phyloP scores from a whole-genome alignment of 1,140 invertebrate species.

The Drosophila subobscura region DNA sequence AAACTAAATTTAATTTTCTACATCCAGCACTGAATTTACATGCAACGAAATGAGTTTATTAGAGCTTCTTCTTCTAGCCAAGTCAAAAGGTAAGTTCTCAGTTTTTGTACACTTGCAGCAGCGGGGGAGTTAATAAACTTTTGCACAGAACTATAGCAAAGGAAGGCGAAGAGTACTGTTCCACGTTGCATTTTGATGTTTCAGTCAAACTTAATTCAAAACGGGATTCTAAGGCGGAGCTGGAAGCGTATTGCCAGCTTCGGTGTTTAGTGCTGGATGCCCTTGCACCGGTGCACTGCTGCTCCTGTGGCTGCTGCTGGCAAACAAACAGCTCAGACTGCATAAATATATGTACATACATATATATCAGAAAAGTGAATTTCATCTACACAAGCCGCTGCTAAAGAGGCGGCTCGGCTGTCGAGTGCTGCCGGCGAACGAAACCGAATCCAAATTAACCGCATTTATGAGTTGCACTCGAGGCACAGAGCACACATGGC shows the following conservation, averaged over 20 bases:
- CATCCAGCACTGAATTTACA: constrained; percentile 36
- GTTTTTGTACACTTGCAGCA: background rate
- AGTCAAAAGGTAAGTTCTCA: constrained; percentile 52
- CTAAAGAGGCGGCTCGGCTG: constrained; percentile 30
- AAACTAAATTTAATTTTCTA: constrained; percentile 43
- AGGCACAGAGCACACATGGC: constrained; percentile 21
- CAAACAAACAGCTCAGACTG: constrained; percentile 18
- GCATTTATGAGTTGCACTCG: constrained; percentile 70
- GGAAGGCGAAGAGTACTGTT: too few relatives aligned
- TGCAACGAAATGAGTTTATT: constrained; percentile 68
- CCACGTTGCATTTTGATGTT: too few relatives aligned
- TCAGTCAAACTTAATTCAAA: too few relatives aligned
- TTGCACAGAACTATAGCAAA: too few relatives aligned
- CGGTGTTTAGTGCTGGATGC: too few relatives aligned
- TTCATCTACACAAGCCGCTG: constrained; percentile 18
- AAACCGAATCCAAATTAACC: constrained; percentile 69
- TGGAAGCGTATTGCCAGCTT: too few relatives aligned
- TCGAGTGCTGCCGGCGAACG: constrained; percentile 52
- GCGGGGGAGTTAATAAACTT: background rate
- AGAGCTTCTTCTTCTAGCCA: constrained; percentile 38
- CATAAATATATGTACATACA: constrained; percentile 7
- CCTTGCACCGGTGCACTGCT: constrained; percentile 14
- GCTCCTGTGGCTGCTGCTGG: constrained; percentile 11
- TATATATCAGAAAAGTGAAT: constrained; percentile 43
- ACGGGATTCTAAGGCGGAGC: too few relatives aligned